Base-by-base conservation (phyloP, 2,113 vertebrate genomes). In the Mus spicilegus region DNA sequence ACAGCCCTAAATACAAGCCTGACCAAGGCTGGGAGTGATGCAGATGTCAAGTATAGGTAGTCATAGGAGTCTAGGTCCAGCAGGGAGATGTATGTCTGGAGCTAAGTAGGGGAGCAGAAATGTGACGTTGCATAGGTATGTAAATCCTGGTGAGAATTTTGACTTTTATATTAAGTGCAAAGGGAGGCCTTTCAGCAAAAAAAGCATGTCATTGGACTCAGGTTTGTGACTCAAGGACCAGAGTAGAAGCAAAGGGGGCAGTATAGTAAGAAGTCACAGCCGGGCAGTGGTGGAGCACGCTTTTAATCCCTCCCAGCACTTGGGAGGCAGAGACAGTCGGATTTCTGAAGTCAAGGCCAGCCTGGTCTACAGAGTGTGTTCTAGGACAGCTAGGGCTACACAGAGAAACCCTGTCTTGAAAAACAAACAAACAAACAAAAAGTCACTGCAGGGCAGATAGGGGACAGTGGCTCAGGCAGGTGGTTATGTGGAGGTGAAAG, bases 11-110 rank as follows among this genome's bases (percentile, higher is more conserved):
- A n/a, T 5, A 19, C 19, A 90, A 8, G 24, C 2, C 12, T 39
- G 36, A 75, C 5, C 49, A 7, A 49, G 36, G 22, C 12, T 76
- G 10, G 3, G 54, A 22, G 9, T 20, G 0, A 0, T 16, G 1
- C 2, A 73, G 39, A n/a, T 0, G 30, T 24, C 28, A 56, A n/a
- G n/a, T 0, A 1, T 39, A 61, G 42, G 6, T 28, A 10, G 22
- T 7, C 3, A 7, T 26, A 49, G n/a, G 19, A 7, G 56, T 46
- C 42, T 16, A 17, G 28, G 7, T 14, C 51, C 5, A 69, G 4
- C 7, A 28, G 26, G n/a, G 16, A 72, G 46, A 77, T 0, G 7
- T 9, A 13, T 10, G 2, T n/a, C 54, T 69, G 4, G 36, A 90
- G 61, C 7, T 30, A 77, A 20, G 30, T 7, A 24, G 26, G 8